Base-by-base conservation (phyloP, 92 coral and sea anemone genomes). In the Epizoanthus ramosus region DNA sequence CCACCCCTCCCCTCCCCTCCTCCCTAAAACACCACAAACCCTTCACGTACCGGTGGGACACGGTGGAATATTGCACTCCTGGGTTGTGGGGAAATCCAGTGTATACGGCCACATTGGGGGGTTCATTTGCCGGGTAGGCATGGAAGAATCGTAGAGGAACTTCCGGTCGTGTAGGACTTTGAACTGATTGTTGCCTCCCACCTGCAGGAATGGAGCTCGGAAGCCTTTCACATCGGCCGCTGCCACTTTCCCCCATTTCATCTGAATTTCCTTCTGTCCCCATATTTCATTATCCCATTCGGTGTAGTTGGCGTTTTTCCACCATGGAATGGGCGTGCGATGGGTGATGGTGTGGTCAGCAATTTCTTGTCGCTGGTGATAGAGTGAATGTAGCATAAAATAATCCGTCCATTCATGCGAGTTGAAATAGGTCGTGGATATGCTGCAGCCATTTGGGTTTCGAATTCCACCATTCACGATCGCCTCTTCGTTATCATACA, bases 51-150 rank as follows among this genome's bases (percentile, higher is more conserved):
- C 92, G 57, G 93, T 92, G 5, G 98, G 98, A 50, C 99, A 96
- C 1, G 99, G 98, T 9, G 97, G 98, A 54, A 93, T 94, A 4
- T 41, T 83, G 25, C 99, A 97, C 33, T 90, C 97, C 61, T 95
- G 93, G 1, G 92, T 94, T 24, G 92, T 71, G 15, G 61, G 65
- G 69, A 92, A 94, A 58, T 97, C 97, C 22, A 97, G 84, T 6
- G 98, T 97, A 81, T 97, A 94, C 8, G 99, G 99, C 98, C 99
- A 94, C 92, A 93, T 75, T 1, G 95, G 93, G 1, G 97, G 97
- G 37, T 91, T 57, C 73, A 76, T 93, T 25, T 86, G 3, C 73
- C 24, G 41, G 18, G 94, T 90, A 0, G 98, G 93, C 98, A 97
- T 94, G 17, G 98, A 94, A 6, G 97, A 90, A 75, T 97, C 99